phyloP scores from a whole-genome alignment of 1,140 invertebrate genomes.

The Oedothorax gibbosus region DNA sequence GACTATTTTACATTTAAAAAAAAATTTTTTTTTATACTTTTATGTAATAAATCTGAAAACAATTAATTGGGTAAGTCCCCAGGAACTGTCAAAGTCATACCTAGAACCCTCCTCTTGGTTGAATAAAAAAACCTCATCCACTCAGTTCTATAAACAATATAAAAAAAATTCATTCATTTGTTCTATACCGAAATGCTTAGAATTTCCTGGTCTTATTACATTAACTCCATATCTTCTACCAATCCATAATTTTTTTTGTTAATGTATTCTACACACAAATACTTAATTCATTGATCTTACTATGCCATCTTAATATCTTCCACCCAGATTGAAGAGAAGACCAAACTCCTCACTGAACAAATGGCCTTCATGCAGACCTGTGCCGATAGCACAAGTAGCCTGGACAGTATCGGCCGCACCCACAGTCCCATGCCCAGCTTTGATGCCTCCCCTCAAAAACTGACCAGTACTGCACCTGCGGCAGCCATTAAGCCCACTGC shows the following conservation, averaged over 20 bases:
- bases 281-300: not conserved
- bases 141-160: no score
- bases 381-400: constrained; percentile 79
- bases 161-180: no score
- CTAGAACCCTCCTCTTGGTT: no score
- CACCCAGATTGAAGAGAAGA: constrained; percentile 94
- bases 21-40: no score
- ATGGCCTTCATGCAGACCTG: constrained; percentile 80
- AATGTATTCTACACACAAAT: not conserved
- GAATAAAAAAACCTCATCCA: no score
- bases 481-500: constrained; percentile 69
- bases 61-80: no score
- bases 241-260: not conserved
- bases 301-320: constrained; percentile 1
- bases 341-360: constrained; percentile 84
- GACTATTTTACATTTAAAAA: no score
- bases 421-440: constrained; percentile 66
- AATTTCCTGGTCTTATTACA: no score
- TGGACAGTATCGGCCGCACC: constrained; percentile 69
- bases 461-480: constrained; percentile 64
- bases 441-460: constrained; percentile 59
- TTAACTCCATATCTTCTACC: no score
- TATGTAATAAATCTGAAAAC: no score
- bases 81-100: no score
- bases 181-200: no score